Evolutionary conservation across 2,888 invertebrate species (phyloP).

Genomic region (Syrphus vitripennis): DNA sequence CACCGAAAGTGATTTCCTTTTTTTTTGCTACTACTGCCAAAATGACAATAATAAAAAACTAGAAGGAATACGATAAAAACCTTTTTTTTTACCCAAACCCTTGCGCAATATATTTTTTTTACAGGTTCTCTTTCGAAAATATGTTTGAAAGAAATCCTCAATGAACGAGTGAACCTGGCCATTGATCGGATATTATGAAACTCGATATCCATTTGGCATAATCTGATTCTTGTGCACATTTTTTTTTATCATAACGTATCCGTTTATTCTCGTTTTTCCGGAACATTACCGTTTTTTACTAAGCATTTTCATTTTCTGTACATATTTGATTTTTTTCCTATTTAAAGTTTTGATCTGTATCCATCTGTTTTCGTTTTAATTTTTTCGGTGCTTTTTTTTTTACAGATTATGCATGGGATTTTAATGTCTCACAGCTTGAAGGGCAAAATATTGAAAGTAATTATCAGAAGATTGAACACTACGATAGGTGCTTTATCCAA

Average conservation of each 20-base stretch:
- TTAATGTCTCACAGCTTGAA: slow-evolving; percentile 36
- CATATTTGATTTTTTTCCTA: background rate
- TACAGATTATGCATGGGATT: slow-evolving; percentile 43
- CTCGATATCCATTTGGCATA: slow-evolving; percentile 45
- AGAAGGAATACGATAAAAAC: background rate
- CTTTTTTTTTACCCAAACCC: slow-evolving; percentile 43
- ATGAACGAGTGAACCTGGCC: slow-evolving; percentile 33
- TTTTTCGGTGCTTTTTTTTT: slow-evolving; percentile 48
- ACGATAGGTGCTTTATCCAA: slow-evolving; percentile 1
- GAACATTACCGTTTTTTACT: slow-evolving; percentile 62
- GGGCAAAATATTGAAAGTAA: slow-evolving; percentile 17
- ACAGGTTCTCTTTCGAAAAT: background rate
- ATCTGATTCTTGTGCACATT: slow-evolving; percentile 42
- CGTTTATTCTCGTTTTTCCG: slow-evolving; percentile 73
- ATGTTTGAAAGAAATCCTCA: slow-evolving; percentile 21
- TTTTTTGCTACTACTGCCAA: slow-evolving; percentile 74
- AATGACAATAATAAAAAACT: slow-evolving; percentile 8
- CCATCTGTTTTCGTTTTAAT: slow-evolving; percentile 36
- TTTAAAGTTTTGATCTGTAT: background rate
- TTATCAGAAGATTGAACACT: slow-evolving; percentile 32
- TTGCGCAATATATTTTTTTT: slow-evolving; percentile 65
- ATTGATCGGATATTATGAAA: slow-evolving; percentile 66
- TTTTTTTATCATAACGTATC: slow-evolving; percentile 39
- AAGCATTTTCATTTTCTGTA: background rate
- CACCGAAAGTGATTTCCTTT: slow-evolving; percentile 56